Evolutionary conservation across 2,797 vertebrate genomes (phyloP), one percentile per base, ranked within the genome.

Genomic region (Cossypha niveicapilla): DNA sequence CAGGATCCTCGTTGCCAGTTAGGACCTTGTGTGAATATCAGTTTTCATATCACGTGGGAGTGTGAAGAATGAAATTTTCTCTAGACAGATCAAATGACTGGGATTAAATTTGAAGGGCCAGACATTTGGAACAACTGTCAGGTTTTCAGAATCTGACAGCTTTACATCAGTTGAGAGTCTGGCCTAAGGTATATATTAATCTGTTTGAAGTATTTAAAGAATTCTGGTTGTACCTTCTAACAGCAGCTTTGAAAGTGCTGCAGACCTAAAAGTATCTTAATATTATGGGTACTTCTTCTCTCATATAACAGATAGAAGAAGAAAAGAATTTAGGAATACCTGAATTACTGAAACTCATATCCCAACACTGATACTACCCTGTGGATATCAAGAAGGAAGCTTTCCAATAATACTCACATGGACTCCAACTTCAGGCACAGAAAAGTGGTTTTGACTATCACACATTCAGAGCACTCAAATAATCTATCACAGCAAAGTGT

Each of bases 61-160:
- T 42, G 58, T 91, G 74, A 88, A 90, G 92, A 90, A 83, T 47
- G 24, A 57, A 71, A 67, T 92, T 89, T 87, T 93, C 56, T 84
- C 56, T 63, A 71, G 39, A 83, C 42, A 85, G 68, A 73, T 86
- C 57, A 86, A 88, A 82, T 67, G 28, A 60, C 34, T 78, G 48
- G 35, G 63, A 87, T 82, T 78, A 88, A 86, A 92, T 85, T 14
- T 75, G 70, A 71, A 82, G 77, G 50, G 16, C 19, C 32, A 62
- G 30, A 44, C 22, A 37, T 73, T 74, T 47, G 53, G 60, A 82
- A 76, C 79, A 76, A 37, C 37, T 79, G 51, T 6, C 2, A 13
- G 57, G 48, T 90, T 76, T 35, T 76, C 37, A 56, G n/a, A 70
- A 41, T n/a, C 50, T 6, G 3, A 28, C 34, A 57, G 53, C 30